A percentile compares a stretch with the other conserved stretches of the same genome.
Conservation (phyloP, 2,113 vertebrate genomes). For the Campylomormyrus numenius region DNA sequence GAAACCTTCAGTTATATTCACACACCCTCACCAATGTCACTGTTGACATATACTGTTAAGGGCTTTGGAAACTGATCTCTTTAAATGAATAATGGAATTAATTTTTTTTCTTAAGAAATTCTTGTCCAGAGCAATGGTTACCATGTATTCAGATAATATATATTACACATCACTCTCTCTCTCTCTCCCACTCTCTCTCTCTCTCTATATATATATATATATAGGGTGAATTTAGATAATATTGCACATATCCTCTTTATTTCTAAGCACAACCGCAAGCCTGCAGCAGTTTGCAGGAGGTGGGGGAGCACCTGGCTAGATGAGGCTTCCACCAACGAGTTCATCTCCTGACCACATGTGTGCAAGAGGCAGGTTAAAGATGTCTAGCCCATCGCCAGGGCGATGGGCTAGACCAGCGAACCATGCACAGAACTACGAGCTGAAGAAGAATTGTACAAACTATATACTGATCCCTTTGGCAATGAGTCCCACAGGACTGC, state of each 20-base stretch:
- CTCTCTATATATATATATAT: neutral
- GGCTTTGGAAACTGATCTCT: neutral
- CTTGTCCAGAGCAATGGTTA: neutral
- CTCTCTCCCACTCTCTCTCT: neutral
- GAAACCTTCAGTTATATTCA: neutral
- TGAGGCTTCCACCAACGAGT: neutral
- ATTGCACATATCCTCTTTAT: neutral
- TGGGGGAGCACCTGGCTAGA: neutral
- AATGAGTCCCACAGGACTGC: neutral
- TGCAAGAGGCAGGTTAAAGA: neutral
- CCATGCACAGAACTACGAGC: slow-evolving; percentile 3
- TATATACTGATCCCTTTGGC: slow-evolving; percentile 2
- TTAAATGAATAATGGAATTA: neutral
- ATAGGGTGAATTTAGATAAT: neutral
- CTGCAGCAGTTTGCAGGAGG: neutral
- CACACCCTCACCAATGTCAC: neutral
- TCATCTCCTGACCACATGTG: neutral
- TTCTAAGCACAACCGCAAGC: neutral
- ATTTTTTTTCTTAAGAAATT: neutral
- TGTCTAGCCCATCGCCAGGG: neutral
- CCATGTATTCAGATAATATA: neutral
- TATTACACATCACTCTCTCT: neutral
- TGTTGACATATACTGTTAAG: neutral
- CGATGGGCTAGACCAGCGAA: neutral
- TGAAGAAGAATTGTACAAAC: neutral